Evolutionary conservation across 2,888 invertebrate genomes (phyloP), one percentile per base, ranked within the genome.

Genomic region (Xestobium rufovillosum): DNA sequence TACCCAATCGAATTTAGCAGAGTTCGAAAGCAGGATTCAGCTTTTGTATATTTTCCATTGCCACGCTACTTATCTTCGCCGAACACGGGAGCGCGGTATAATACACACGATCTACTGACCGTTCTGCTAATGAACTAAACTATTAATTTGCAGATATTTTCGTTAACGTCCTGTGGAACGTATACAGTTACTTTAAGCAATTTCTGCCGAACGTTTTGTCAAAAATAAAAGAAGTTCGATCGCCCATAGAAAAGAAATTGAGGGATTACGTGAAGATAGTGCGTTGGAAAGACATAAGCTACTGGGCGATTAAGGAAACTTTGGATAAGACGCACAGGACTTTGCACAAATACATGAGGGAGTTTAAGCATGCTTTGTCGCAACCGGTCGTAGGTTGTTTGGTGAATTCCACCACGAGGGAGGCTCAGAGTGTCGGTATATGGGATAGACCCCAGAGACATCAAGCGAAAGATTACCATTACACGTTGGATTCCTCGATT

Each of bases 201-300:
- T 95, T 92, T 57, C 59, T 69, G 3, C 56, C 67, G 0, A 75
- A 76, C 52, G 77, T 95, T 0, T 64, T 71, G 0, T 65, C 70
- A 0, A 73, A 75, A 31, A 77, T 91, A 6, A 75, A 75, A 33
- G 72, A 76, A 19, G 70, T 83, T 13, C 78, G 85, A 16, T 61
- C 75, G 0, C 91, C 94, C 0, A 86, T 96, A 41, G 94, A 95
- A 57, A 91, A 89, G 66, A 86, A 91, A 60, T 63, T 98, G 8
- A 83, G 83, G 48, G 94, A 94, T 49, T 91, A 89, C 58, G 86
- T 97, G 1, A 94, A 95, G 65, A 95, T 98, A 36, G 87, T 87
- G 33, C 76, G 89, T 25, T 98, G 96, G 87, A 82, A 89, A 54
- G 96, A 98, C 56, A 76, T 90, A 9, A 96, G 86, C 55, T 92